A percentile compares a stretch with the other conserved stretches of the same genome.
Evolutionary conservation across 2,113 vertebrate genomes (phyloP).

Genomic region (Naja naja): DNA sequence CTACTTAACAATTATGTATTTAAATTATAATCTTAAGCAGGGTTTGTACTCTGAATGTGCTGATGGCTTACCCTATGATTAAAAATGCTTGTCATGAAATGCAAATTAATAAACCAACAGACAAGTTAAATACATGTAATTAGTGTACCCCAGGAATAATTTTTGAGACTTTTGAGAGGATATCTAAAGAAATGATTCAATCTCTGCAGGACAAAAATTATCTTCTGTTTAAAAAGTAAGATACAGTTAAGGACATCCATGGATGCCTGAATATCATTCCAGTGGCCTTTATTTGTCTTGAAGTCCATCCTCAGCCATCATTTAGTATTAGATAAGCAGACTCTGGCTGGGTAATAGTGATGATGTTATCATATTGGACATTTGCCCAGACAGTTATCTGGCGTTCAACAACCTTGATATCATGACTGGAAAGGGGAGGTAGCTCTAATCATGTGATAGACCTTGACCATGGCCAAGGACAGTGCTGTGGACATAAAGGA

Average conservation of each 20-base stretch:
- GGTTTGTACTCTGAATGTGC: constrained; percentile 45
- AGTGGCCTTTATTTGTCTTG: constrained; percentile 23
- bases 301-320: background rate
- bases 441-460: background rate
- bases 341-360: background rate
- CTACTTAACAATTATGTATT: constrained; percentile 44
- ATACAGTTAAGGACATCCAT: constrained; percentile 14
- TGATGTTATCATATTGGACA: background rate
- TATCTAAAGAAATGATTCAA: constrained; percentile 32
- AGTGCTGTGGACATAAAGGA: background rate
- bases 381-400: background rate
- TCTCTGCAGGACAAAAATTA: background rate
- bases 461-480: background rate
- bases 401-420: background rate
- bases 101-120: constrained; percentile 37
- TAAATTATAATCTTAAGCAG: constrained; percentile 40
- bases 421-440: background rate
- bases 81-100: constrained; percentile 37
- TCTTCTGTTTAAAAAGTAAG: constrained; percentile 9
- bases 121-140: constrained; percentile 52
- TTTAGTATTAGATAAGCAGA: background rate
- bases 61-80: constrained; percentile 46
- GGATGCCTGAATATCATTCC: constrained; percentile 2
- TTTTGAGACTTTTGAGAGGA: constrained; percentile 28
- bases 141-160: constrained; percentile 45